Percentiles rank a stretch among this genome's conserved stretches.
phyloP scores from a whole-genome alignment of 2,113 vertebrate species.

The Pongo pygmaeus region DNA sequence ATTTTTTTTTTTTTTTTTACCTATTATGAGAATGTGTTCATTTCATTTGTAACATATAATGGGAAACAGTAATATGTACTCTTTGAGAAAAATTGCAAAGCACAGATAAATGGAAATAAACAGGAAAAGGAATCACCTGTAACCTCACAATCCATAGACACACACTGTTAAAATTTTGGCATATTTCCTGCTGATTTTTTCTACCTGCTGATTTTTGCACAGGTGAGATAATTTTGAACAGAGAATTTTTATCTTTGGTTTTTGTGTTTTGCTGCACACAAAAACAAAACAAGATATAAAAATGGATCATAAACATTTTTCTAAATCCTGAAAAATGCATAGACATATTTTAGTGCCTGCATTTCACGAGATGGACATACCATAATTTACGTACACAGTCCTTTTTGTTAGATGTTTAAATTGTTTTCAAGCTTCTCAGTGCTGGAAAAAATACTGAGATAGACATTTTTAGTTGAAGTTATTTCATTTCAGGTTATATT shows the following conservation, averaged over 20 bases:
- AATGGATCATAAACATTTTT: constrained; percentile 23
- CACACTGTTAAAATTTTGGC: not conserved
- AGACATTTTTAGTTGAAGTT: not conserved
- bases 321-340: not conserved
- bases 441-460: not conserved
- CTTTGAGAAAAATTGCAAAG: constrained; percentile 23
- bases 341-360: not conserved
- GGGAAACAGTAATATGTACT: not conserved
- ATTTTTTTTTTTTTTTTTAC: not conserved
- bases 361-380: not conserved
- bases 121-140: not conserved
- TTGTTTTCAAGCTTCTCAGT: not conserved
- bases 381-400: not conserved
- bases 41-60: constrained; percentile 42
- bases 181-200: not conserved
- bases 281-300: no score
- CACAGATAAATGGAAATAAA: not conserved
- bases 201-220: not conserved
- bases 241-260: not conserved
- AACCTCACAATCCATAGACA: not conserved
- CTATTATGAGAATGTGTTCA: not conserved
- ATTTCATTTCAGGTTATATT: not conserved
- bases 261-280: not conserved
- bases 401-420: not conserved
- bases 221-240: not conserved